These are phyloP conservation scores for Zaprionus bogoriensis DNA, from an alignment of 2,888 invertebrate species.

Conservation along the genomic window DNA sequence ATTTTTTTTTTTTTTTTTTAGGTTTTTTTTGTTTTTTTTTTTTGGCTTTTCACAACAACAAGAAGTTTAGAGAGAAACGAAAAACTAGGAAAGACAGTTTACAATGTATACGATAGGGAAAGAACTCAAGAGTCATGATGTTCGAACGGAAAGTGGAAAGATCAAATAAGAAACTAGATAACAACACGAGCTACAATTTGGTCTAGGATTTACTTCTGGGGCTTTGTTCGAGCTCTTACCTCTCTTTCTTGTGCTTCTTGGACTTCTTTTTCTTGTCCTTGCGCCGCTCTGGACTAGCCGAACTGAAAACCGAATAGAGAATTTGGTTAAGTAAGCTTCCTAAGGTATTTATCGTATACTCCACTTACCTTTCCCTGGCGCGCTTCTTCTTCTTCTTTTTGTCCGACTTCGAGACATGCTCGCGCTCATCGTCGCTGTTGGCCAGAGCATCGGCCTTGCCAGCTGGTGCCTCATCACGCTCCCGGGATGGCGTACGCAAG, in stretches of 20 bases:
- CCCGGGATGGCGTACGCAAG: slow-evolving; percentile 89
- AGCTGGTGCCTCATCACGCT: slow-evolving; percentile 80
- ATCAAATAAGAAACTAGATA: slow-evolving; percentile 26
- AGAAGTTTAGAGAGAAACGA: slow-evolving; percentile 2
- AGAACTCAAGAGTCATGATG: neutral
- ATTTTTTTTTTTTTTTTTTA: slow-evolving; percentile 24
- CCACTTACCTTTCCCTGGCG: slow-evolving; percentile 83
- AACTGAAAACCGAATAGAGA: slow-evolving; percentile 82
- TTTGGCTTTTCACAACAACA: slow-evolving; percentile 22
- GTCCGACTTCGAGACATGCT: slow-evolving; percentile 81
- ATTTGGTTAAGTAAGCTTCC: too few species aligned
- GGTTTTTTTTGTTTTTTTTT: slow-evolving; percentile 17
- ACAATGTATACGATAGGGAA: neutral
- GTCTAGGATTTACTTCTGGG: slow-evolving; percentile 3
- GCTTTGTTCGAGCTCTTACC: slow-evolving; percentile 83
- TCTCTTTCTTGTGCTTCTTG: slow-evolving; percentile 89
- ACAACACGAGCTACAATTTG: slow-evolving; percentile 48
- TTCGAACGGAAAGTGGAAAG: slow-evolving; percentile 7
- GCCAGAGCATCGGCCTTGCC: slow-evolving; percentile 81
- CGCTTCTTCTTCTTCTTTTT: slow-evolving; percentile 89
- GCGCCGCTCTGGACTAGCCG: slow-evolving; percentile 88
- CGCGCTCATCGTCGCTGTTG: slow-evolving; percentile 72
- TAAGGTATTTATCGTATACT: neutral
- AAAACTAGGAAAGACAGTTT: neutral
- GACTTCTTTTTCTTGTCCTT: slow-evolving; percentile 91